These are phyloP conservation scores for Rhinatrema bivittatum DNA, from an alignment of 2,797 vertebrate genomes.

Conservation along the genomic window DNA sequence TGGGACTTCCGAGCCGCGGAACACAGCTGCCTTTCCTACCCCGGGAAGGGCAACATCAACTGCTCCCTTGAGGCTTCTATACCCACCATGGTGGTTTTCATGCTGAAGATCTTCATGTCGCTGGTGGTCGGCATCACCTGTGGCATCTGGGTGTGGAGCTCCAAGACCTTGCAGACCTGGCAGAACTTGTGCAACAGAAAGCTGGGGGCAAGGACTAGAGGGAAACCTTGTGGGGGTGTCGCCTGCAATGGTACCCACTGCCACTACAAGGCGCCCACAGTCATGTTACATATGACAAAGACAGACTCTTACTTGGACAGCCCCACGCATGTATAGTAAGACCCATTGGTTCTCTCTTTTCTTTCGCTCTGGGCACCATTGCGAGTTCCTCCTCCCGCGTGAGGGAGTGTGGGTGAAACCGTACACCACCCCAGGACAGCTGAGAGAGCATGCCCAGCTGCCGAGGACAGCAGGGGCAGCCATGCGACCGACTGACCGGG, in stretches of 20 bases:
- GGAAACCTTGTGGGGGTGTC: conserved; percentile 76
- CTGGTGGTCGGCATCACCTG: conserved; percentile 97
- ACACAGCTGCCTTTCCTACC: conserved; percentile 57
- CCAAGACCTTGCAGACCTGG: conserved; percentile 97
- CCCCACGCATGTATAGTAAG: conserved; percentile 82
- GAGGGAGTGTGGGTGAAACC: conserved; percentile 14
- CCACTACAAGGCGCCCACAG: conserved; percentile 86
- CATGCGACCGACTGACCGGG: no score
- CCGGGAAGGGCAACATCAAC: conserved; percentile 61
- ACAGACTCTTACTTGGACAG: conserved; percentile 84
- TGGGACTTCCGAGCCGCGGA: conserved; percentile 82
- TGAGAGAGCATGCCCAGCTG: conserved; percentile 5
- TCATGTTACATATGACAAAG: conserved; percentile 88
- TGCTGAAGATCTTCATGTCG: conserved; percentile 98
- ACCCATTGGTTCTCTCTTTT: conserved; percentile 32
- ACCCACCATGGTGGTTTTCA: conserved; percentile 89
- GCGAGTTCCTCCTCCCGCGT: conserved; percentile 7
- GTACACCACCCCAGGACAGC: conserved; percentile 4
- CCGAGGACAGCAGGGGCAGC: neutral
- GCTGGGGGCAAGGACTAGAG: conserved; percentile 75
- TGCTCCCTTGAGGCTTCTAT: conserved; percentile 82
- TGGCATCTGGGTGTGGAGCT: conserved; percentile 97
- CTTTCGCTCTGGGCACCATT: accelerated
- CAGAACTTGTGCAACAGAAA: conserved; percentile 88
- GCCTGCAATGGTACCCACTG: conserved; percentile 77